These are phyloP conservation scores for Odontocerum albicorne DNA, from an alignment of 2,888 invertebrate species.

Conservation along the genomic window DNA sequence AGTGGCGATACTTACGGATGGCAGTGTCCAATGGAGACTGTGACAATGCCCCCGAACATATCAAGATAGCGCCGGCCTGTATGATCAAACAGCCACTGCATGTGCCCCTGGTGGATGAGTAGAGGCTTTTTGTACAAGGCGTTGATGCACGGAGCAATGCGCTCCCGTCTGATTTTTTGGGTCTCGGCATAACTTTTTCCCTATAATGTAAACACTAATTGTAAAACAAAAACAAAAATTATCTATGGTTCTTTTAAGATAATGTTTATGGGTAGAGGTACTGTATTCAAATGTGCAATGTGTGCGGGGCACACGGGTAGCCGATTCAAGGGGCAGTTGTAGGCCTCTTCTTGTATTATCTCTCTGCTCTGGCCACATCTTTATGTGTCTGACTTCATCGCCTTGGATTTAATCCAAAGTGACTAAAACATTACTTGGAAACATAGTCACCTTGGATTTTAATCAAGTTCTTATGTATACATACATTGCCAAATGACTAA, in stretches of 20 bases:
- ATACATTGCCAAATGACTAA: too few species aligned
- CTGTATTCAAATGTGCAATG: too few species aligned
- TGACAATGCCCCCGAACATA: slow-evolving; percentile 95
- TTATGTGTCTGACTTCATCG: too few species aligned
- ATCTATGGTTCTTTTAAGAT: neutral
- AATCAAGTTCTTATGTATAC: too few species aligned
- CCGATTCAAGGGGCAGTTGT: too few species aligned
- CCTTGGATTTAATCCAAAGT: too few species aligned
- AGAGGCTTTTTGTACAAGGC: slow-evolving; percentile 83
- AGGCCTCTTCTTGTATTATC: too few species aligned
- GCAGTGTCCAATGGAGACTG: slow-evolving; percentile 95
- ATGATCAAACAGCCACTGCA: slow-evolving; percentile 92
- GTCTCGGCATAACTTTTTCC: slow-evolving; percentile 66
- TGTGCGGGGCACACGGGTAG: too few species aligned
- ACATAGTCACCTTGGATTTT: too few species aligned
- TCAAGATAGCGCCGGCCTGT: slow-evolving; percentile 88
- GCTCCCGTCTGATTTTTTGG: slow-evolving; percentile 58
- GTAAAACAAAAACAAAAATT: neutral
- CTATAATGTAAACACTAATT: too few species aligned
- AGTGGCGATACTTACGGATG: slow-evolving; percentile 98
- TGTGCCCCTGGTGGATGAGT: slow-evolving; percentile 80
- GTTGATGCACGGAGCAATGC: slow-evolving; percentile 71
- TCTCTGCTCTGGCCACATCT: too few species aligned
- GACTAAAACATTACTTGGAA: too few species aligned
- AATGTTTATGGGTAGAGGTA: neutral